Base-by-base conservation (phyloP, 1,140 invertebrate species). In the Thalassaphorura encarpata region DNA sequence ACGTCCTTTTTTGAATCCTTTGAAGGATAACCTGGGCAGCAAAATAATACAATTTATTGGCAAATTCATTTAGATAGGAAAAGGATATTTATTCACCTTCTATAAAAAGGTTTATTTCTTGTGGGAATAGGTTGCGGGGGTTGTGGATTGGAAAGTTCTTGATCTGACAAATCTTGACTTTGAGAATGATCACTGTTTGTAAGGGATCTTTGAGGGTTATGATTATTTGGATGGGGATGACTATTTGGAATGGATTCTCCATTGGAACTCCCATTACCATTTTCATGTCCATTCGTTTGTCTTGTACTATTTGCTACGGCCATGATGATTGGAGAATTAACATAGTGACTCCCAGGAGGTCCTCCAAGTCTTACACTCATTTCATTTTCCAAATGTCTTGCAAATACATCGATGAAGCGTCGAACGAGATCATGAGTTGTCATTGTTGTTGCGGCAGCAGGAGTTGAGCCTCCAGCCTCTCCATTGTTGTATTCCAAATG, bases 1-100 rank as follows among this genome's bases (percentile, higher is more conserved):
- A 36, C 83, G 80, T 18, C 86, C 83, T 65, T 84, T 85, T 39
- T 80, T 80, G 23, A 88, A 73, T 36, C 86, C 87, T 69, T 91
- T 94, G 63, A 95, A 92, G 15, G 90, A 94, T 43, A 95, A 77
- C 47, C 89, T 78, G n/a, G 33, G 11, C 62, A 33, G 39, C 61
- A 64, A 56, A 64, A 64, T 13, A 59, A 59, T 46, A n/a, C n/a
- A 11, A 11, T 36, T 36, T 11, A 36, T 36, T 36, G 33, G n/a
- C n/a, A 36, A 36, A 11, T 36, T n/a, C 33, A 36, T 36, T n/a
- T 36, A 11, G 33, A 11, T n/a, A 36, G 33, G 11, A 36, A 11
- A 11, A 36, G n/a, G 33, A n/a, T 36, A 36, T n/a, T 36, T n/a
- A n/a, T 36, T 36, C 33, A 11, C 33, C 11, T 36, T n/a, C 11